Evolutionary conservation across 2,888 invertebrate species (phyloP), one percentile per base, ranked within the genome.

Genomic region (Salticus scenicus): DNA sequence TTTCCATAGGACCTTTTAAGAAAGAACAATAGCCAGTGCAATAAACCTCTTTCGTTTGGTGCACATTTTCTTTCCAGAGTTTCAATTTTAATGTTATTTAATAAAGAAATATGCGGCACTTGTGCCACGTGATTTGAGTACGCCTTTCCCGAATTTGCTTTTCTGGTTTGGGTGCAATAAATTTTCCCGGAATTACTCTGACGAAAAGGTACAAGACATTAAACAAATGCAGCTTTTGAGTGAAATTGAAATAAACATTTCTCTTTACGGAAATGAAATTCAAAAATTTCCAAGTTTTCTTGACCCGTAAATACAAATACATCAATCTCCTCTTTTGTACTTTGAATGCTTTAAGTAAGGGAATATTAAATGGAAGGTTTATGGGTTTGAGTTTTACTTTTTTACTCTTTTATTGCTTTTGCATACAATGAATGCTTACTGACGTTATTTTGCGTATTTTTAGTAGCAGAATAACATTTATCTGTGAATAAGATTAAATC

Each of bases 21-120:
- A 47, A 47, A 47, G 42, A 47, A 17, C 17, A 47, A 47, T 47
- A 47, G 42, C 42, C 42, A 2, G 10, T 17, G 42, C 42, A 47
- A 47, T 47, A 47, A 47, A 47, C 42, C 42, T 47, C 42, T 17
- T 5, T 17, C 17, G 17, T 47, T 47, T 14, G 10, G 17, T 17
- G 17, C 42, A 14, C 42, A 17, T 14, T 47, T 17, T 47, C 42
- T 47, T 17, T 37, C 42, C 10, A 17, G 42, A 47, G 42, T 47
- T 47, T 47, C 42, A 47, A 47, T 47, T 47, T 47, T 47, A 47
- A 47, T 47, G 42, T 47, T 47, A 47, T 47, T 47, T 47, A 47
- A 47, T 47, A 47, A 47, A 47, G 42, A 47, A 47, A 47, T 47
- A 47, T 47, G 42, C 42, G 17, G 42, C 42, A 47, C 42, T 47